phyloP scores from a whole-genome alignment of 1,140 invertebrate genomes.

The Cyclargus thomasi region DNA sequence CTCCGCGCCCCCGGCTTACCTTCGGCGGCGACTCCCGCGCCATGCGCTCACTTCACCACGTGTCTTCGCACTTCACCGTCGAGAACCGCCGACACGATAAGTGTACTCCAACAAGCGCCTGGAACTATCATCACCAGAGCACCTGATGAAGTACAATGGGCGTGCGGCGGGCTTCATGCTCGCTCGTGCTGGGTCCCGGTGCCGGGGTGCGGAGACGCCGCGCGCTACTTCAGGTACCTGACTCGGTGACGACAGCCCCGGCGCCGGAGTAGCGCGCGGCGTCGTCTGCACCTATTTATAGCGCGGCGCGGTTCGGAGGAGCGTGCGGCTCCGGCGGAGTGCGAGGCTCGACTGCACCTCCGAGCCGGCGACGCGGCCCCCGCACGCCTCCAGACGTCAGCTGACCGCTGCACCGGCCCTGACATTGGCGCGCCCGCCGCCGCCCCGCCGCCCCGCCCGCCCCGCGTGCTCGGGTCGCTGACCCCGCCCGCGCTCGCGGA shows the following conservation, averaged over 20 bases:
- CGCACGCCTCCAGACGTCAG: slow-evolving; percentile 70
- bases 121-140: slow-evolving; percentile 92
- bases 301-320: slow-evolving; percentile 36
- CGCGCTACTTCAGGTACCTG: slow-evolving; percentile 99
- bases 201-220: slow-evolving; percentile 76
- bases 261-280: slow-evolving; percentile 68
- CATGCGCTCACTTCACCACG: slow-evolving; percentile 36
- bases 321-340: slow-evolving; percentile 45
- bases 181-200: slow-evolving; percentile 15
- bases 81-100: slow-evolving; percentile 79
- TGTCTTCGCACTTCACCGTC: slow-evolving; percentile 31
- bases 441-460: slow-evolving; percentile 28
- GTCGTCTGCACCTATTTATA: slow-evolving; percentile 52
- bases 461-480: slow-evolving; percentile 39
- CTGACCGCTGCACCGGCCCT: slow-evolving; percentile 72
- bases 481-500: slow-evolving; percentile 60
- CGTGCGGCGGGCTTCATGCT: slow-evolving; percentile 79
- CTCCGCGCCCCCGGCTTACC: slow-evolving; percentile 43
- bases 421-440: slow-evolving; percentile 66
- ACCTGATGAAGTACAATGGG: slow-evolving; percentile 99
- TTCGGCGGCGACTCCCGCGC: slow-evolving; percentile 34
- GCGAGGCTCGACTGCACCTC: slow-evolving; percentile 59
- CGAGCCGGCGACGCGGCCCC: slow-evolving; percentile 48
- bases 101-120: slow-evolving; percentile 98
- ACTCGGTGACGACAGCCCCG: slow-evolving; percentile 80